Base-by-base conservation (phyloP, 2,113 vertebrate species). In the Dromaius novaehollandiae region DNA sequence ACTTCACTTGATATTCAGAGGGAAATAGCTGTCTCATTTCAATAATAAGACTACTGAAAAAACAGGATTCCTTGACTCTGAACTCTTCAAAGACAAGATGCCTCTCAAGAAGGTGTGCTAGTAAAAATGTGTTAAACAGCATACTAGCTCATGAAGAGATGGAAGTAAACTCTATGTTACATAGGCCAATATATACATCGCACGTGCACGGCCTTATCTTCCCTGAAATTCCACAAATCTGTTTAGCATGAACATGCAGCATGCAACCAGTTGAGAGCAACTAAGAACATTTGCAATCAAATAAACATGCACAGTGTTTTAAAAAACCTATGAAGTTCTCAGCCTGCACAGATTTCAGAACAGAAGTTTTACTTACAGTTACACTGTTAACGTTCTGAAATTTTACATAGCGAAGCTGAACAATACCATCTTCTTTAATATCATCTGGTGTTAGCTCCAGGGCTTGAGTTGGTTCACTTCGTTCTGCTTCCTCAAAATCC, bases 351-450 rank as follows among this genome's bases (percentile, higher is more conserved):
- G 64, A 75, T 4, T 34, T 28, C 11, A 9, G 58, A 24, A 26
- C 17, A 42, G 36, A 9, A 36, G 9, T 28, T 36, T 69, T 30
- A 97, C 98, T 98, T 65, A 99, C 99, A 79, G 99, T 99, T 74
- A 99, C 99, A 69, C 99, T 99, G 98, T 99, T 99, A 85, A 99
- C 99, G 16, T 99, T 99, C 98, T 99, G 99, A 93, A 99, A 99
- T 91, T 99, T 99, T 44, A 99, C 99, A 12, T 99, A 99, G 93
- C 99, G 98, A 40, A 99, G 99, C 11, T 98, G 99, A 77, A 99
- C 92, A 78, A 99, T 97, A 3, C 99, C 98, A 6, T 99, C 99
- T 1, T 99, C 99, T 94, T 98, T 98, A 89, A 99, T 99, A 90
- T 99, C 99, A 4, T 99, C 99, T 48, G 99, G 98, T 2, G 98